These are phyloP conservation scores for Callimorpha dominula DNA, from an alignment of 2,888 invertebrate genomes.

Conservation along the genomic window DNA sequence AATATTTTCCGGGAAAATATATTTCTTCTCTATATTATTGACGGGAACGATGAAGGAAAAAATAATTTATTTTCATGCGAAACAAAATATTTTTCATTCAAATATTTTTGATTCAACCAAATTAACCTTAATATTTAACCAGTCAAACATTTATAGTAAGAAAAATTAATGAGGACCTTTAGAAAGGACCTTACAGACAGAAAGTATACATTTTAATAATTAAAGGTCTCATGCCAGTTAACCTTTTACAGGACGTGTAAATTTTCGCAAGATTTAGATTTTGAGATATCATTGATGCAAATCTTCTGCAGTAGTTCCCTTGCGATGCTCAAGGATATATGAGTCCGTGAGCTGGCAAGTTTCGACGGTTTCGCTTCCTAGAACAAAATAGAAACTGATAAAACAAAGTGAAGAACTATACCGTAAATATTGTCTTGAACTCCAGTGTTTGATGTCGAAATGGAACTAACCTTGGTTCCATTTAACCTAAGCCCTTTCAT, in stretches of 20 bases:
- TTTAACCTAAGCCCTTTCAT: neutral
- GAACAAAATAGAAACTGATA: slow-evolving; percentile 38
- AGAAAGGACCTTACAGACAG: slow-evolving; percentile 26
- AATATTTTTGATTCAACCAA: no score
- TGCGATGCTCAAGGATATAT: slow-evolving; percentile 93
- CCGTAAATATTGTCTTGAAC: neutral
- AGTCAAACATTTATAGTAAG: slow-evolving; percentile 29
- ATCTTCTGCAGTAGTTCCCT: slow-evolving; percentile 94
- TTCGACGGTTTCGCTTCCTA: slow-evolving; percentile 87
- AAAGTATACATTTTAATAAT: slow-evolving; percentile 23
- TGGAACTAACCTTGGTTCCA: neutral
- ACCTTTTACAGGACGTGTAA: slow-evolving; percentile 90
- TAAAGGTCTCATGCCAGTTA: slow-evolving; percentile 28
- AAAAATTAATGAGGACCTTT: slow-evolving; percentile 20
- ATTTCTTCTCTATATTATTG: slow-evolving; percentile 27
- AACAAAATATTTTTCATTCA: no score
- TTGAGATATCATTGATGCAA: slow-evolving; percentile 93
- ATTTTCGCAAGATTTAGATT: slow-evolving; percentile 95
- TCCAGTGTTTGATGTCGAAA: no score
- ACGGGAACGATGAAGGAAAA: slow-evolving; percentile 31
- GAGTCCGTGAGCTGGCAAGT: slow-evolving; percentile 92
- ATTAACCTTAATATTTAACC: slow-evolving; percentile 26
- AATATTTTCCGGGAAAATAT: slow-evolving; percentile 23
- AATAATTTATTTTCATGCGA: neutral
- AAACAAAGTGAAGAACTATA: neutral